These are phyloP conservation scores for Pyrocephalus nanus DNA, from an alignment of 2,797 vertebrate genomes.

Conservation along the genomic window DNA sequence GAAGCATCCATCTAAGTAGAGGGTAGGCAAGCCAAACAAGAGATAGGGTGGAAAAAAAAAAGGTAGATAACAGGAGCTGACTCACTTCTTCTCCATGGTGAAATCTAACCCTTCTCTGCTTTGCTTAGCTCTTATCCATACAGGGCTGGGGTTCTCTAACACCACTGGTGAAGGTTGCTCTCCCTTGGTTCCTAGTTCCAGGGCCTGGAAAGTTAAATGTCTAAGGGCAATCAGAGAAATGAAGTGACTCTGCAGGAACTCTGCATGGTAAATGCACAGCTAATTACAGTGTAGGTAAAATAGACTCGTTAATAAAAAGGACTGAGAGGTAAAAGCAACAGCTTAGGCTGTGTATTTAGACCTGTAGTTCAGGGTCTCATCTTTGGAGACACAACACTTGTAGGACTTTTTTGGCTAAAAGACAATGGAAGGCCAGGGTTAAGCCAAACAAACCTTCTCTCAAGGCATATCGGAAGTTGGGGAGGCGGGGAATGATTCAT, in stretches of 20 bases:
- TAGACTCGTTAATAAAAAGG: background rate
- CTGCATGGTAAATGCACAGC: background rate
- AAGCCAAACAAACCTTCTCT: slow-evolving; percentile 25
- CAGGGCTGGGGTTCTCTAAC: background rate
- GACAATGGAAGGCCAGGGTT: background rate
- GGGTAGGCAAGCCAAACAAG: background rate
- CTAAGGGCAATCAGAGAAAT: background rate
- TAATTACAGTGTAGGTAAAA: background rate
- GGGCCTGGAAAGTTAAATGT: background rate
- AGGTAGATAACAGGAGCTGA: background rate
- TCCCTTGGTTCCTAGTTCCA: background rate
- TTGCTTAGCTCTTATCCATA: background rate
- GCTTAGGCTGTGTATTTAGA: background rate
- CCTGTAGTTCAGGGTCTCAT: background rate
- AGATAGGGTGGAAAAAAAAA: background rate
- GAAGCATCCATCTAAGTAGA: background rate
- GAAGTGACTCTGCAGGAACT: background rate
- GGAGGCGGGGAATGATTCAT: slow-evolving; percentile 43
- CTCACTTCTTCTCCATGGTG: background rate
- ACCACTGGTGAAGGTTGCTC: background rate
- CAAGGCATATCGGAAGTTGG: slow-evolving; percentile 3
- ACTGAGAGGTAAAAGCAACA: background rate
- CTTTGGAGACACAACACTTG: background rate
- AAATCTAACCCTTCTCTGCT: background rate
- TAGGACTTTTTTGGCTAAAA: background rate